Conservation (phyloP, 2,797 vertebrate species). For the Miichthys miiuy region DNA sequence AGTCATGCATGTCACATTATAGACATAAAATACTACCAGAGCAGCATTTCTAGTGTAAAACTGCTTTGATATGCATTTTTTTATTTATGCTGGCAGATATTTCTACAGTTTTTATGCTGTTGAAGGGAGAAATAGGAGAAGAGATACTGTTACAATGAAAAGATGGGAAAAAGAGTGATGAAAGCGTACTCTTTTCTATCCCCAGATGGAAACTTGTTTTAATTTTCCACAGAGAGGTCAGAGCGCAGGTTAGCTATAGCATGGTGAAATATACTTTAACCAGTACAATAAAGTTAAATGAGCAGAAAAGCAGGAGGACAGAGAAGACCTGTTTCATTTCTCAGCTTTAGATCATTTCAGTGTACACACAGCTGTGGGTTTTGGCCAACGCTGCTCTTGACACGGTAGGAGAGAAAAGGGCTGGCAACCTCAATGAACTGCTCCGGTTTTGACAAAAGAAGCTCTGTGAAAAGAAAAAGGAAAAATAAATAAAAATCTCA, state of each 20-base stretch:
- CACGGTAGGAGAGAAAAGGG: slow-evolving; percentile 86
- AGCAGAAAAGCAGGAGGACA: slow-evolving; percentile 4
- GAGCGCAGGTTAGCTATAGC: slow-evolving; percentile 17
- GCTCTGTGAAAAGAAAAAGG: slow-evolving; percentile 79
- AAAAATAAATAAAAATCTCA: slow-evolving; percentile 32
- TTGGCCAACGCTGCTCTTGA: slow-evolving; percentile 66
- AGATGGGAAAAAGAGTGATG: neutral
- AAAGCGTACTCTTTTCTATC: neutral
- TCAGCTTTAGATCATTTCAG: slow-evolving; percentile 38
- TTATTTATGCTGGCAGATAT: neutral
- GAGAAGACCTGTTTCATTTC: slow-evolving; percentile 24
- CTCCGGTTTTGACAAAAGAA: slow-evolving; percentile 84
- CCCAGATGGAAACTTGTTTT: too few relatives aligned
- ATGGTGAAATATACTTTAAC: neutral
- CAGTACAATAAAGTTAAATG: neutral
- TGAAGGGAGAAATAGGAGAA: neutral
- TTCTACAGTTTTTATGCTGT: neutral
- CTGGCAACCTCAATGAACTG: slow-evolving; percentile 90
- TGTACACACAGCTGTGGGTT: slow-evolving; percentile 83
- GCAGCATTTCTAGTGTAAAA: neutral
- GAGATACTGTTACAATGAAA: neutral
- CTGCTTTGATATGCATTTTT: neutral
- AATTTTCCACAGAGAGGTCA: slow-evolving; percentile 7
- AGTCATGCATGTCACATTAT: slow-evolving; percentile 35
- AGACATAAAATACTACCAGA: slow-evolving; percentile 6